Evolutionary conservation across 2,888 invertebrate species (phyloP).

Genomic region (Lithodes maja): DNA sequence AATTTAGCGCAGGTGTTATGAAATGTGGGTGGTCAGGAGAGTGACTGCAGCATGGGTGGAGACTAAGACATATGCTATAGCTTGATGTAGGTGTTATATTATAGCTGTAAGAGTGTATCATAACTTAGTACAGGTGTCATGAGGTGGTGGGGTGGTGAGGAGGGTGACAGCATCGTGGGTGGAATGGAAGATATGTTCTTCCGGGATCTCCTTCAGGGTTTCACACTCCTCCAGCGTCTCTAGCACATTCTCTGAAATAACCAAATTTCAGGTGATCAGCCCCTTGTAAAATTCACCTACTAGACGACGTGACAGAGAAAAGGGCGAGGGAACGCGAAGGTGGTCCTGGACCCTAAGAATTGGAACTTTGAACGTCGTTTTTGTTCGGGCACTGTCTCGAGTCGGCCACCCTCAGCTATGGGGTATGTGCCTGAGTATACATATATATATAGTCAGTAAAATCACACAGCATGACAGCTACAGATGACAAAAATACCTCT

Average conservation of each 20-base stretch:
- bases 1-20: no score
- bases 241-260: constrained; percentile 50
- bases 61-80: no score
- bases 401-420: no score
- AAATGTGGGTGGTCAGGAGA: no score
- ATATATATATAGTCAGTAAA: not conserved
- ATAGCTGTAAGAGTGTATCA: not conserved
- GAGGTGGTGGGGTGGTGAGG: constrained; percentile 16
- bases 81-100: no score
- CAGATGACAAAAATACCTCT: not conserved
- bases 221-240: constrained; percentile 47
- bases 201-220: constrained; percentile 25
- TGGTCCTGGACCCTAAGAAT: no score
- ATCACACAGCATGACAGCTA: not conserved
- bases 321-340: no score
- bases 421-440: not conserved
- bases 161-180: constrained; percentile 61
- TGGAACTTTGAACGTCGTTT: no score
- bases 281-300: not conserved
- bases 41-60: no score
- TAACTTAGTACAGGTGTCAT: constrained; percentile 29
- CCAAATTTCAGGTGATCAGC: not conserved
- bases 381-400: no score
- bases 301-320: not conserved
- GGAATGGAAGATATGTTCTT: constrained; percentile 54